Percentiles rank a stretch among this genome's conserved stretches.
Evolutionary conservation across 2,113 vertebrate species (phyloP).

Genomic region (Amphilophus citrinellus): DNA sequence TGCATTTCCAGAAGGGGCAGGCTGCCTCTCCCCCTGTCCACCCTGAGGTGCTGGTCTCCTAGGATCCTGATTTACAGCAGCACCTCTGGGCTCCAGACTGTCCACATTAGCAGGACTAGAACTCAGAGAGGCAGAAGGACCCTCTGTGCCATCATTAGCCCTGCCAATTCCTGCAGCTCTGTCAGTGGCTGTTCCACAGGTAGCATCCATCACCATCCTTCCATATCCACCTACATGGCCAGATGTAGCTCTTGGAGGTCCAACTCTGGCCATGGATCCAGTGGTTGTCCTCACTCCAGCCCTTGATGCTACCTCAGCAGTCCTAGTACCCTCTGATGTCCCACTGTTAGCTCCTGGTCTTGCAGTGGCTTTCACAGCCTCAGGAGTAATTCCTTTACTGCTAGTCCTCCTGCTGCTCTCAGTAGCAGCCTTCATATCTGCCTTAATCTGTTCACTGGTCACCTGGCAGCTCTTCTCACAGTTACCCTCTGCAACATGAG

Average conservation of each 20-base stretch:
- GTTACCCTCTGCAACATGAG: constrained; percentile 81
- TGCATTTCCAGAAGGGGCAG: neutral
- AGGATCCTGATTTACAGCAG: neutral
- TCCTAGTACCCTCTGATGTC: neutral
- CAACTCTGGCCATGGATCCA: constrained; percentile 35
- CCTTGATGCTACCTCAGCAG: constrained; percentile 22
- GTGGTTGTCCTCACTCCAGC: neutral
- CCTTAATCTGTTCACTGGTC: constrained; percentile 98
- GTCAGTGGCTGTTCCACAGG: constrained; percentile 14
- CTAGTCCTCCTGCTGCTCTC: constrained; percentile 79
- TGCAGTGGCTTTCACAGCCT: neutral
- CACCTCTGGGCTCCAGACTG: neutral
- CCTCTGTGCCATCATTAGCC: constrained; percentile 4
- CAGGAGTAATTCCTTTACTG: constrained; percentile 25
- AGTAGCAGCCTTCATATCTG: constrained; percentile 96
- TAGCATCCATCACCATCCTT: neutral
- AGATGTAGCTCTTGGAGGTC: constrained; percentile 2
- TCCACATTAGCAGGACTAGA: neutral
- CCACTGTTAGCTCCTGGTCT: constrained; percentile 38
- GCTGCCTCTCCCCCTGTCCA: constrained; percentile 19
- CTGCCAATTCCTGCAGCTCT: constrained; percentile 17
- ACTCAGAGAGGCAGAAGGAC: neutral
- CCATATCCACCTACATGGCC: constrained; percentile 27
- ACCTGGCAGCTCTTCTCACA: constrained; percentile 99
- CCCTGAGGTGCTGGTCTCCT: neutral